A percentile compares a stretch with the other conserved stretches of the same genome.
phyloP scores from a whole-genome alignment of 2,888 invertebrate species.

The Pycnomerus fuliginosus region DNA sequence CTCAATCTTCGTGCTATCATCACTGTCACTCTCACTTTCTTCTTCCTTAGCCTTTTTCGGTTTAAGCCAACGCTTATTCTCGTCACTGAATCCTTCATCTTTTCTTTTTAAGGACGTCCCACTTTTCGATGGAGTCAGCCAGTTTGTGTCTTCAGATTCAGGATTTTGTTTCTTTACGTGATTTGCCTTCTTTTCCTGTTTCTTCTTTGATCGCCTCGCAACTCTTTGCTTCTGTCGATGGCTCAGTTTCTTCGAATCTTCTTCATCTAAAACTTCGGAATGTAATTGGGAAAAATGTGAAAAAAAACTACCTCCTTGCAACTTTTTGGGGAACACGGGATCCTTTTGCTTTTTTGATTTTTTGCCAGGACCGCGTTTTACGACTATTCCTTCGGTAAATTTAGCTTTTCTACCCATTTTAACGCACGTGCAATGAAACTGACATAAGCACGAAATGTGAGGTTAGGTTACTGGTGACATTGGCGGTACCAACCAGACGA shows the following conservation, averaged over 20 bases:
- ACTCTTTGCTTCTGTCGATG: conserved; percentile 50
- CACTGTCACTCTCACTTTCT: conserved; percentile 36
- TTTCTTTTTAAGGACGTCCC: conserved; percentile 41
- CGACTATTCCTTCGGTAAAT: conserved; percentile 67
- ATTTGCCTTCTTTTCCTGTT: conserved; percentile 29
- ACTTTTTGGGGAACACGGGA: conserved; percentile 66
- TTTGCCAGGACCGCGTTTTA: conserved; percentile 80
- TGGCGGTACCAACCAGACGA: not conserved
- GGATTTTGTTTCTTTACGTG: conserved; percentile 32
- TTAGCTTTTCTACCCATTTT: conserved; percentile 86
- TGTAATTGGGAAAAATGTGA: not conserved
- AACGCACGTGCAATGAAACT: conserved; percentile 16
- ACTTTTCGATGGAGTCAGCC: conserved; percentile 23
- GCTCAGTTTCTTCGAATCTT: too few relatives aligned
- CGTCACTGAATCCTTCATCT: conserved; percentile 23
- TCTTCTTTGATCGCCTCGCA: conserved; percentile 40
- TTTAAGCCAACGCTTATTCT: conserved; percentile 51
- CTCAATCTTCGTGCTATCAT: conserved; percentile 36
- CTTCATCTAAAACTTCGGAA: conserved; percentile 46
- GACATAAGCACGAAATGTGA: conserved; percentile 6
- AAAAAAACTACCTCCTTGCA: conserved; percentile 49
- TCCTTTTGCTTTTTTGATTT: conserved; percentile 86
- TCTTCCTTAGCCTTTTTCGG: conserved; percentile 54
- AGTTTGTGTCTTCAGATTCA: conserved; percentile 38
- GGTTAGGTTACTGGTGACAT: conserved; percentile 3